A percentile compares a stretch with the other conserved stretches of the same genome.
These are phyloP conservation scores for Cephonodes hylas DNA, from an alignment of 2,888 invertebrate species.

Conservation along the genomic window DNA sequence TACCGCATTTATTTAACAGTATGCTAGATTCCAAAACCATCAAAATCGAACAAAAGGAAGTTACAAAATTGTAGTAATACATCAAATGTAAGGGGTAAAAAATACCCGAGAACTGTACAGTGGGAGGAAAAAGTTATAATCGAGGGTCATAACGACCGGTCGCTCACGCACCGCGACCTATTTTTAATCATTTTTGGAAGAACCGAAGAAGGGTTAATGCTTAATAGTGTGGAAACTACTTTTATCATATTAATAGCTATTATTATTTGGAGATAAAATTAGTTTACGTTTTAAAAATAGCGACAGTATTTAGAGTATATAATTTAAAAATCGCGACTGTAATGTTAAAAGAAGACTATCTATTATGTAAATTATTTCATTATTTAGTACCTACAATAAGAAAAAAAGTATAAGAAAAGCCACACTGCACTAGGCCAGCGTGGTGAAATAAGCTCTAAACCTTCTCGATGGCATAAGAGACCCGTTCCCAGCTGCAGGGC, in stretches of 20 bases:
- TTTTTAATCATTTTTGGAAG: conserved; percentile 79
- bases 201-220: conserved; percentile 58
- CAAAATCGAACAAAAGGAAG: not conserved
- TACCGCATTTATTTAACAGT: not conserved
- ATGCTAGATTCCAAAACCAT: not conserved
- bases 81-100: conserved; percentile 2
- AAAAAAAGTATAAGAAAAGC: too few relatives aligned
- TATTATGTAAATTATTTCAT: too few relatives aligned
- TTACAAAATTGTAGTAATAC: not conserved
- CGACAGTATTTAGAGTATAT: too few relatives aligned
- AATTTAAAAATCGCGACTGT: too few relatives aligned
- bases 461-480: too few relatives aligned
- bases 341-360: too few relatives aligned
- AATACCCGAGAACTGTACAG: conserved; percentile 32
- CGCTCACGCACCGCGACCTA: conserved; percentile 73
- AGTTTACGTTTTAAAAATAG: too few relatives aligned
- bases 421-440: too few relatives aligned
- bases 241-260: conserved; percentile 15
- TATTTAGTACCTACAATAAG: too few relatives aligned
- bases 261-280: too few relatives aligned
- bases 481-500: too few relatives aligned
- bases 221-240: conserved; percentile 39
- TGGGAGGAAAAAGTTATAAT: conserved; percentile 50
- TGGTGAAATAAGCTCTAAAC: too few relatives aligned
- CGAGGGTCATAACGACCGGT: conserved; percentile 58